Percentiles rank a stretch among this genome's conserved stretches.
Conservation (phyloP, 2,888 invertebrate species). For the Mimumesa dahlbomi region DNA sequence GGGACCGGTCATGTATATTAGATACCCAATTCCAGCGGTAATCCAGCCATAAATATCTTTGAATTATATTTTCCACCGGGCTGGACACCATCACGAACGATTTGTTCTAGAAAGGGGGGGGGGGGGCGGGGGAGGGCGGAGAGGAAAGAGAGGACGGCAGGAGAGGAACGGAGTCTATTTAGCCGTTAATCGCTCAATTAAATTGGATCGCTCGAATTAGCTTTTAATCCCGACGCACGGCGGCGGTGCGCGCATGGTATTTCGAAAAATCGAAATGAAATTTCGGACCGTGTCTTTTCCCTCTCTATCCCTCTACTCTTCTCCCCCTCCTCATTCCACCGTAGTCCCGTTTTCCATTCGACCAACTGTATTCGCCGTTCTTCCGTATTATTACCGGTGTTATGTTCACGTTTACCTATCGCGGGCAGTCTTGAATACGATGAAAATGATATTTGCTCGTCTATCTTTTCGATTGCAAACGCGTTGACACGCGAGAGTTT, state of each 20-base stretch:
- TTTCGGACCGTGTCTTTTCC: slow-evolving; percentile 31
- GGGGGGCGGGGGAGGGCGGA: slow-evolving; percentile 1
- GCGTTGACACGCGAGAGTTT: too few relatives aligned
- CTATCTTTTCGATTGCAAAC: too few relatives aligned
- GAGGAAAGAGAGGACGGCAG: slow-evolving; percentile 9
- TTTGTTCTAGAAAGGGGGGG: slow-evolving; percentile 63
- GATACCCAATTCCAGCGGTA: slow-evolving; percentile 78
- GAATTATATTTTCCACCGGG: slow-evolving; percentile 78
- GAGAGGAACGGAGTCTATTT: slow-evolving; percentile 68
- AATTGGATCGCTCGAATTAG: slow-evolving; percentile 78
- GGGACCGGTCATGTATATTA: slow-evolving; percentile 76
- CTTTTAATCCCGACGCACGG: slow-evolving; percentile 73
- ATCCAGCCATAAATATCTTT: slow-evolving; percentile 79
- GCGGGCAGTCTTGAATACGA: slow-evolving; percentile 9
- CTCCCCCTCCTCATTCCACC: too few relatives aligned
- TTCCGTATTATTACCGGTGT: background rate
- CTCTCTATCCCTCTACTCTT: too few relatives aligned
- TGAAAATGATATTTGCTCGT: slow-evolving; percentile 17
- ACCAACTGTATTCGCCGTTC: background rate
- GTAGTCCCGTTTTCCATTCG: slow-evolving; percentile 8
- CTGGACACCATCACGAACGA: slow-evolving; percentile 69
- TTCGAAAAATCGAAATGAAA: slow-evolving; percentile 64
- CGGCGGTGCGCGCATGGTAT: slow-evolving; percentile 28
- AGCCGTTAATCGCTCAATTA: slow-evolving; percentile 80
- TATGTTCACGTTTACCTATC: slow-evolving; percentile 1